Base-by-base conservation (phyloP, 2,797 vertebrate genomes). In the Alectoris magna region DNA sequence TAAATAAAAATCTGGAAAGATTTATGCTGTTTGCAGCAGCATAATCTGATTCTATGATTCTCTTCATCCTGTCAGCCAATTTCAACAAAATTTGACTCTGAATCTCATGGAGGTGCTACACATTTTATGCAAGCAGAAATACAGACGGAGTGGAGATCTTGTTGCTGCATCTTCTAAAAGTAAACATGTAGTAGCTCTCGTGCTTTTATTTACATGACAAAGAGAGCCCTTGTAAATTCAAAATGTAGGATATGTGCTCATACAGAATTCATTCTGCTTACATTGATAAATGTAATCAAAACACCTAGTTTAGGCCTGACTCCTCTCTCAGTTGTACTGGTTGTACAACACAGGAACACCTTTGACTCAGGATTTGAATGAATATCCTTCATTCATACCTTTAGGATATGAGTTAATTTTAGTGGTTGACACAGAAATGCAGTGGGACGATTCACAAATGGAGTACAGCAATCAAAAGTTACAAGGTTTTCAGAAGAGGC, bases 201-300 rank as follows among this genome's bases (percentile, higher is more conserved):
- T 39, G 8, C 4, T 84, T 81, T 84, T 67, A 16, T 69, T 43
- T 73, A 29, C 4, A 26, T 0, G 27, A 68, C 16, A 67, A 10
- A 67, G 5, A 72, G 3, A 53, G 63, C 9, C 1, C 13, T 14
- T 55, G 23, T 46, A 69, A 51, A 43, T 24, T n/a, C 5, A 22
- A 63, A 68, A 4, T 2, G 1, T 22, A 38, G 44, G 1, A 14
- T 49, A 67, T 1, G 60, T 62, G 2, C 1, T 53, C 8, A 8
- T 36, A n/a, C 6, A 88, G 8, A 78, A 26, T 13, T 21, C 56
- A 9, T 29, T 23, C 22, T 22, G 4, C 62, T 93, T 74, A 48
- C 15, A 72, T 23, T 43, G 24, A 58, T 4, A 73, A 62, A 78
- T 56, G 2, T 4, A 59, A 34, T 17, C 21, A 51, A 69, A 58